These are phyloP conservation scores for Drosophila rhopaloa DNA, from an alignment of 1,140 invertebrate genomes.

Conservation along the genomic window DNA sequence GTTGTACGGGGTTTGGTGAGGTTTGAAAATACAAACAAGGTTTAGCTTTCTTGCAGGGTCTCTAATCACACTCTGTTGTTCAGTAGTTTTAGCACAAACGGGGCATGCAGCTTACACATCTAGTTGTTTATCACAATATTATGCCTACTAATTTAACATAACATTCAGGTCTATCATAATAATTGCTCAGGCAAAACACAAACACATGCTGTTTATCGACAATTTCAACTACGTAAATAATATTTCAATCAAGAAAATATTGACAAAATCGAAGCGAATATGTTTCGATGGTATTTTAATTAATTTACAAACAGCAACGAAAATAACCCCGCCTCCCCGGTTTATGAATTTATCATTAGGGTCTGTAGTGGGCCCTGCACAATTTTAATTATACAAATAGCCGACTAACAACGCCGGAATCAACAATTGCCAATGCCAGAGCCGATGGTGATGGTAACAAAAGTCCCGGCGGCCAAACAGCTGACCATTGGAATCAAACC, in stretches of 20 bases:
- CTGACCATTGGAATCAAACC: conserved; percentile 56
- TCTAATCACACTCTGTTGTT: conserved; percentile 45
- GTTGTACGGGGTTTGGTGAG: conserved; percentile 19
- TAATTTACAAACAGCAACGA: conserved; percentile 51
- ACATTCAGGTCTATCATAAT: conserved; percentile 27
- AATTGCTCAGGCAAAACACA: conserved; percentile 31
- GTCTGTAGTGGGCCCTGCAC: conserved; percentile 27
- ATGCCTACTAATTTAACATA: conserved; percentile 44
- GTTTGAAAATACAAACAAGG: conserved; percentile 62
- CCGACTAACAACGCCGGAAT: conserved; percentile 24
- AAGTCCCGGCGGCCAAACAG: conserved; percentile 65
- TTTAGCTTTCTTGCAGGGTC: conserved; percentile 67
- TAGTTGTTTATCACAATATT: conserved; percentile 58
- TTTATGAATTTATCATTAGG: conserved; percentile 57
- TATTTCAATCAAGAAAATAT: conserved; percentile 55
- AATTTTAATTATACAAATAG: conserved; percentile 71
- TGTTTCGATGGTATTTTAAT: conserved; percentile 47
- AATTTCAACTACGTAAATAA: conserved; percentile 41
- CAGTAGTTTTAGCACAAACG: conserved; percentile 48
- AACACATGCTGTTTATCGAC: conserved; percentile 47
- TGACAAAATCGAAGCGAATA: conserved; percentile 41
- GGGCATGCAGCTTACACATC: conserved; percentile 59
- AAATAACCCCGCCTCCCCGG: not conserved
- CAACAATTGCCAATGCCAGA: conserved; percentile 51
- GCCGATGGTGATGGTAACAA: conserved; percentile 53